Conservation (phyloP, 2,888 invertebrate genomes). For the Ochropleura plecta region DNA sequence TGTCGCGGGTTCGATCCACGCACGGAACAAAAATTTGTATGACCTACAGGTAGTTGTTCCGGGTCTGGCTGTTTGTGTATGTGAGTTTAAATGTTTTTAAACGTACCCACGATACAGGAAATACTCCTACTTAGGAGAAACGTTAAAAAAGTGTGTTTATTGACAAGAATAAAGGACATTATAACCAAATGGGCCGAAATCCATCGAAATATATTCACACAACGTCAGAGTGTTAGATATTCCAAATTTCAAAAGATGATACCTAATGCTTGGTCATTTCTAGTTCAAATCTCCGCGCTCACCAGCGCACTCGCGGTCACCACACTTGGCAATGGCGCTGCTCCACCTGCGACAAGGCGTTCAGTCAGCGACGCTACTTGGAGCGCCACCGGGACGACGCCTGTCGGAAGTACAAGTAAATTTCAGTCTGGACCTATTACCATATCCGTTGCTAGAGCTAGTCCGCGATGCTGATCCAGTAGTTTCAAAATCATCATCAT, state of each 20-base stretch:
- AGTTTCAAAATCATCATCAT: no score
- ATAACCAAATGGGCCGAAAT: neutral
- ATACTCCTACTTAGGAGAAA: no score
- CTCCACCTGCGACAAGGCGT: conserved; percentile 92
- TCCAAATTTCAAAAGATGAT: neutral
- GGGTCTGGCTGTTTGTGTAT: no score
- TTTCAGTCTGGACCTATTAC: neutral
- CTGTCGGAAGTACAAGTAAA: conserved; percentile 91
- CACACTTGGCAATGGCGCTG: conserved; percentile 93
- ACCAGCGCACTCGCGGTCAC: conserved; percentile 93
- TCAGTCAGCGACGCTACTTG: conserved; percentile 92
- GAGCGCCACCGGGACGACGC: conserved; percentile 92
- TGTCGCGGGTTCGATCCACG: no score
- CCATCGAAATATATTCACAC: neutral
- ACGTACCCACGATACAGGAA: no score
- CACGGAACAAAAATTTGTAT: no score
- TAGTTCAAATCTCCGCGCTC: conserved; percentile 93
- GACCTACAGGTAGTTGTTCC: no score
- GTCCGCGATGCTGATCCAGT: no score
- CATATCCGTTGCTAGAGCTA: no score
- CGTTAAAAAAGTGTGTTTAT: neutral
- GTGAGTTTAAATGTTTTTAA: no score
- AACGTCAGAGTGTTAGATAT: neutral
- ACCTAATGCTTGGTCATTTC: neutral
- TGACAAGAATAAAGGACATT: neutral